Base-by-base conservation (phyloP, 2,888 invertebrate genomes). In the Idaea aversata region DNA sequence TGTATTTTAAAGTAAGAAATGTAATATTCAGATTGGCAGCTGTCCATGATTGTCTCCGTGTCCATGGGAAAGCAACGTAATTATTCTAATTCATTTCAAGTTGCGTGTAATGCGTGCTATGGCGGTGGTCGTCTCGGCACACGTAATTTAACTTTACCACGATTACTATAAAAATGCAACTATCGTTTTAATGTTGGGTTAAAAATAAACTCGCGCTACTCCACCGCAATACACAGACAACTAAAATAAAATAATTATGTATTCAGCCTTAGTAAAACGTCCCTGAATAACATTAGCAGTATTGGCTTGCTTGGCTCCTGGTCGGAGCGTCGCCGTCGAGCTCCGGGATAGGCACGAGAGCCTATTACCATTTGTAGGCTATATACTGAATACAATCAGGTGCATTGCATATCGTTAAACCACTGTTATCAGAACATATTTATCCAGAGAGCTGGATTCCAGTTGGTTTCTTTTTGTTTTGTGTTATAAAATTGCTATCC, bases 131-230 rank as follows among this genome's bases (percentile, higher is more conserved):
- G 75, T 67, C 74, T 70, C 73, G 70, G 65, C 70, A 66, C 34
- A 25, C 57, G 34, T 63, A 72, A 72, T 74, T 78, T 79, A 77
- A 82, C 81, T 84, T 85, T 85, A 79, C 82, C 71, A 67, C 83
- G 81, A 87, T 87, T 86, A 87, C 80, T 79, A 85, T 86, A 86
- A 87, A 85, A 86, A 84, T 80, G 76, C 74, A 67, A 72, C 73
- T 84, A 84, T 85, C 80, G 77, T 82, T 84, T 84, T 84, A 82
- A 84, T 83, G 74, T 75, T 74, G 74, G 74, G 76, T 71, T 80
- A 82, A 86, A 88, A 85, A 86, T 85, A 87, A 81, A 81, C 77
- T 70, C 77, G 78, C 83, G 84, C 87, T 84, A 84, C 77, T 80
- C 78, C 75, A 81, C 84, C 78, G 82, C 83, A 82, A 84, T 81